These are phyloP conservation scores for Morpho deidamia DNA, from an alignment of 2,888 invertebrate species.

Conservation along the genomic window DNA sequence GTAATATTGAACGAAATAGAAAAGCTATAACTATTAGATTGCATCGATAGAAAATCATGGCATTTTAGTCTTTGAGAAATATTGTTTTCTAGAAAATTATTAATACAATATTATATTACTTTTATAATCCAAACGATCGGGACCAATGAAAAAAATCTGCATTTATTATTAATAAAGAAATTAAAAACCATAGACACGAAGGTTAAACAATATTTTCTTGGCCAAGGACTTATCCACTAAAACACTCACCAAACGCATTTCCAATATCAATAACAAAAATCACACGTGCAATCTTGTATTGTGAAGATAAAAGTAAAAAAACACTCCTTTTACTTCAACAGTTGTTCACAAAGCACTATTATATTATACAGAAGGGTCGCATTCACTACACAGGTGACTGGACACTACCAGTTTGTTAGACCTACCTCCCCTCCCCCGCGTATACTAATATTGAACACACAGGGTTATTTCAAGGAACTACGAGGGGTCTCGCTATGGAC, in stretches of 20 bases:
- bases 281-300: background rate
- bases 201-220: too few species aligned
- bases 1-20: too few species aligned
- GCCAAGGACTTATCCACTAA: too few species aligned
- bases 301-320: background rate
- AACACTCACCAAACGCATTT: background rate
- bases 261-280: slow-evolving; percentile 2
- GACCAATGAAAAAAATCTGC: too few species aligned
- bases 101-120: too few species aligned
- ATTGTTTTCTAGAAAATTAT: too few species aligned
- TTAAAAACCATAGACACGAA: too few species aligned
- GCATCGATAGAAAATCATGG: too few species aligned
- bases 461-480: slow-evolving; percentile 45
- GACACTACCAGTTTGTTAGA: slow-evolving; percentile 42
- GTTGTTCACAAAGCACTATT: slow-evolving; percentile 11
- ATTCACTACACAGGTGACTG: slow-evolving; percentile 63
- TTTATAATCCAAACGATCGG: too few species aligned
- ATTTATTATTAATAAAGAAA: too few species aligned
- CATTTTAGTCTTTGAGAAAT: too few species aligned
- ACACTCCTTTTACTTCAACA: slow-evolving; percentile 1
- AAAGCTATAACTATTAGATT: too few species aligned
- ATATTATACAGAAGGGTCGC: slow-evolving; percentile 39
- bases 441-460: slow-evolving; percentile 31
- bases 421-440: slow-evolving; percentile 40
- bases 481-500: slow-evolving; percentile 37